Base-by-base conservation (phyloP, 1,140 invertebrate genomes). In the Melanaphis sacchari region DNA sequence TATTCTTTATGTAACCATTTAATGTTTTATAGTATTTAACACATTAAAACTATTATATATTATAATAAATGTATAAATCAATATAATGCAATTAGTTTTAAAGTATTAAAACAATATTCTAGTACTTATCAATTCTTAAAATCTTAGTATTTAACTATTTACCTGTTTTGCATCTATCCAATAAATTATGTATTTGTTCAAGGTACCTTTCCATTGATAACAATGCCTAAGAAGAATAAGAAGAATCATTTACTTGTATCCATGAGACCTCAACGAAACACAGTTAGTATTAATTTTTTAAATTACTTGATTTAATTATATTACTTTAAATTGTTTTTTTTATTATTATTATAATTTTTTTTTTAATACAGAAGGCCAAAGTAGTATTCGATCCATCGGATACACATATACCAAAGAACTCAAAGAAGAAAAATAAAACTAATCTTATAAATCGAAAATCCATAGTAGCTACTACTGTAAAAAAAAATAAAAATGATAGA, bases 351-450 rank as follows among this genome's bases (percentile, higher is more conserved):
- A n/a, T n/a, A n/a, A n/a, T 59, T 43, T 43, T 6, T 43, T 26
- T 59, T 59, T 90, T 90, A n/a, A 59, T 59, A 41, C 36, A 90
- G 89, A 92, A 43, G 52, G 81, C 91, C 31, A 92, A 92, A 84
- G 84, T 40, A 54, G 91, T 85, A 21, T 85, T 92, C 40, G 91
- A 92, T 84, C 91, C 91, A 24, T 92, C 91, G 38, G 91, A 85
- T 92, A 54, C 24, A 52, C 22, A 92, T 40, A 26, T 92, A 52
- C 91, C 91, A 31, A 92, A 92, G 40, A 84, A 46, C n/a, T n/a
- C n/a, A n/a, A n/a, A n/a, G n/a, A n/a, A n/a, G 24, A 92, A 76
- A 31, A 46, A 36, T 49, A 92, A 92, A 92, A n/a, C n/a, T 22
- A 22, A 59, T 90, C 54, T 43, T 36, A 3, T 31, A 90, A 59